Evolutionary conservation across 2,797 vertebrate species (phyloP), one percentile per base, ranked within the genome.

Genomic region (Myripristis jacobus): DNA sequence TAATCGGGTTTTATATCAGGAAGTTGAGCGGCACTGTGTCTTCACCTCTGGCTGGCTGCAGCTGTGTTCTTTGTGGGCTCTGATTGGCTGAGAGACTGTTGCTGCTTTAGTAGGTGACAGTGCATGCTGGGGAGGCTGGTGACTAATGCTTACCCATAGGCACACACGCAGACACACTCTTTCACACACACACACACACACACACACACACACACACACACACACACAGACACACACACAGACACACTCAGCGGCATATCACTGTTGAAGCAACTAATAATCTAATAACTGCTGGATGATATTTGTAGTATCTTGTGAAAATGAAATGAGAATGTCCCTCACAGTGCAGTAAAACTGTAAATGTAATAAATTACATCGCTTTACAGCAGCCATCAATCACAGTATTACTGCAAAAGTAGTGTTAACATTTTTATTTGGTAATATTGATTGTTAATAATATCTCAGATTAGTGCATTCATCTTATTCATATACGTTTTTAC

Each of bases 61-160:
- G 80, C 81, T 88, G 80, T 80, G 72, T 87, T 89, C 81, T 89
- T 76, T 73, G 21, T 82, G 86, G 86, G 88, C 84, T 89, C 67
- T 79, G 76, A 77, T 75, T 85, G 86, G 82, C 88, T 89, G 78
- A 85, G 73, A 87, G 70, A 77, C 69, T 76, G 54, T 79, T 70
- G 73, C 83, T 88, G 84, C 77, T 75, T 75, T 81, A 85, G 71
- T 72, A 1, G 70, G 78, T 66, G 73, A 76, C 58, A 38, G 75
- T 16, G 75, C 88, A 88, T 91, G 81, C 50, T 41, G 31, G 72
- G 77, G 64, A 77, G 51, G 77, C 79, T 83, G 87, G 74, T 73
- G 83, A 82, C 83, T 90, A 87, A 90, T 83, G 77, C 86, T 83
- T 78, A 81, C 63, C 61, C 50, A 44, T 79, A 82, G 75, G 82